Conservation (phyloP, 2,113 vertebrate species). For the Heloderma charlesbogerti region DNA sequence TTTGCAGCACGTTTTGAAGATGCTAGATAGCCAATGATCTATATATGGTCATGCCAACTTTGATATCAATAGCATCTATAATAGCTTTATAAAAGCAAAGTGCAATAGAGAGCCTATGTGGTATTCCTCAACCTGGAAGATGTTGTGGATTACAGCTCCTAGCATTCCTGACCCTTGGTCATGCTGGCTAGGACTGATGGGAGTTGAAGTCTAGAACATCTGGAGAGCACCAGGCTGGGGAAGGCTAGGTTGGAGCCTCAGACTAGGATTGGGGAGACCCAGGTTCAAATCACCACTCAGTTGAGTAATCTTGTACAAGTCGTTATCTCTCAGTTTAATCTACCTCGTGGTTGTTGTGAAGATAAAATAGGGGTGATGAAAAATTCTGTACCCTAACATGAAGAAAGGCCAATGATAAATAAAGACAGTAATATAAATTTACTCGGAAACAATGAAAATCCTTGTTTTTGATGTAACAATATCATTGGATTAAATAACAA, state of each 20-base stretch:
- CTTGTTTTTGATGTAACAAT: not conserved
- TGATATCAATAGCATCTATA: not conserved
- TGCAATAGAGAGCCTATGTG: not conserved
- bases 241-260: too few species aligned
- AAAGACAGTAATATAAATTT: not conserved
- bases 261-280: too few species aligned
- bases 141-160: too few species aligned
- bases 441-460: not conserved
- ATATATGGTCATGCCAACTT: not conserved
- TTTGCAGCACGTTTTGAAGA: not conserved
- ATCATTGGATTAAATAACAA: not conserved
- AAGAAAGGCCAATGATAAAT: not conserved
- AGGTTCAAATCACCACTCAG: not conserved
- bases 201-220: too few species aligned
- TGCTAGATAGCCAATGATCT: not conserved
- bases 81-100: not conserved
- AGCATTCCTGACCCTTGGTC: too few species aligned
- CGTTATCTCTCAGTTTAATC: not conserved
- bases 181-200: too few species aligned
- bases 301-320: not conserved
- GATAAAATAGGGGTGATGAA: not conserved
- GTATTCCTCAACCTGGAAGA: too few species aligned
- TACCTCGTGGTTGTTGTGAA: not conserved
- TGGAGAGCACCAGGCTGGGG: too few species aligned
- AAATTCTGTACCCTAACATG: not conserved